Evolutionary conservation across 2,113 vertebrate species (phyloP).

Genomic region (Columbina picui): DNA sequence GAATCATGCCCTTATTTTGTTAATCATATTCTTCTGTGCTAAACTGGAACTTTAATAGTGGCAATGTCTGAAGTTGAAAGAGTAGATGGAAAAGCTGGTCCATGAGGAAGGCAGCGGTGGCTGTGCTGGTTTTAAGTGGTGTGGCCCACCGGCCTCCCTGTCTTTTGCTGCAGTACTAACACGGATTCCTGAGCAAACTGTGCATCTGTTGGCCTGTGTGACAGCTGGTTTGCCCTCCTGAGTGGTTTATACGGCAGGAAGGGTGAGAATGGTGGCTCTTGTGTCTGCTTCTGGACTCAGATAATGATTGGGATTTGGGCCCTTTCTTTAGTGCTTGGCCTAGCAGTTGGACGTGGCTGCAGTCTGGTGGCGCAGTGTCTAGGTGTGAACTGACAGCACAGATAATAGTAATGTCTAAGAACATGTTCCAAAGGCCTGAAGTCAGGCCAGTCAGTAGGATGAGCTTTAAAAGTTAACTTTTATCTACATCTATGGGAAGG

Average conservation of each 20-base stretch:
- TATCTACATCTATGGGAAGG: background rate
- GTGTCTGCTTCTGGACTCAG: background rate
- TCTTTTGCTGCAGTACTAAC: no score
- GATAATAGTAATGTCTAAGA: background rate
- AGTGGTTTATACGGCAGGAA: background rate
- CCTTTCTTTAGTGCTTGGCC: background rate
- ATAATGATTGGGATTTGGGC: background rate
- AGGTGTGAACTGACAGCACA: background rate
- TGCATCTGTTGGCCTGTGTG: accelerated
- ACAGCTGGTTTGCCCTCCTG: background rate
- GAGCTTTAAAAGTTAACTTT: background rate
- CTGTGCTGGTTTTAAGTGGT: background rate
- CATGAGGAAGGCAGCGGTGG: no score
- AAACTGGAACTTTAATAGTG: background rate
- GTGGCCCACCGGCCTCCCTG: no score
- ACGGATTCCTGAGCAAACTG: background rate
- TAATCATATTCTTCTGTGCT: background rate
- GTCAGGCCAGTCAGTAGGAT: background rate
- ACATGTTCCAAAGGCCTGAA: background rate
- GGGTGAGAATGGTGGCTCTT: background rate
- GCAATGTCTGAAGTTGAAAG: background rate
- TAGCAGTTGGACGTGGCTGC: background rate
- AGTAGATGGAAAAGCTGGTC: background rate
- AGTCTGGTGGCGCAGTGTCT: background rate
- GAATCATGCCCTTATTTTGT: background rate